phyloP scores from a whole-genome alignment of 2,113 vertebrate genomes.

The Nannospalax galili region DNA sequence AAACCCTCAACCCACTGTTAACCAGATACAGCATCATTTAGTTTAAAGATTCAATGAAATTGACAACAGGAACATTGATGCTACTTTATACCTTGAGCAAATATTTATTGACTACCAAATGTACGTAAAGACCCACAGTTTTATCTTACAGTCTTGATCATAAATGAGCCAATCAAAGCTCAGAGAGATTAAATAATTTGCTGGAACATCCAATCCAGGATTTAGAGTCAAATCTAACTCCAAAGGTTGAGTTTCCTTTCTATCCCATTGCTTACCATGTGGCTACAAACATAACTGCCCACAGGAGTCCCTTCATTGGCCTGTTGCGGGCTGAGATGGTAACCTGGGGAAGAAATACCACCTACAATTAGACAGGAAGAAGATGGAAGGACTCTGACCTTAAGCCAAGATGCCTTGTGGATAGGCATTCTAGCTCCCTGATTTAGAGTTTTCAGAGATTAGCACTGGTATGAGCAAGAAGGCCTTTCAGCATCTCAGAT shows the following conservation, averaged over 20 bases:
- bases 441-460: conserved; percentile 23
- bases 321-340: neutral
- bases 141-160: neutral
- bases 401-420: neutral
- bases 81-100: neutral
- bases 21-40: neutral
- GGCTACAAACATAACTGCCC: neutral
- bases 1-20: neutral
- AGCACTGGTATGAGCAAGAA: conserved; percentile 3
- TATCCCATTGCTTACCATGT: neutral
- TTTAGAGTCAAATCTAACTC: neutral
- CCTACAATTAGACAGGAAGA: neutral
- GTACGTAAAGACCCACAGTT: neutral
- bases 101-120: neutral
- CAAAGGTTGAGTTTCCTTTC: neutral
- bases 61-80: neutral
- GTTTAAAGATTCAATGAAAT: neutral
- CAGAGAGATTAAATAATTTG: neutral
- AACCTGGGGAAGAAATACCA: neutral
- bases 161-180: neutral
- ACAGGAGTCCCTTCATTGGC: neutral
- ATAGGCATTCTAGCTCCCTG: neutral
- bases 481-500: conserved; percentile 57
- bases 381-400: neutral
- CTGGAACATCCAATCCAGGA: neutral